A percentile compares a stretch with the other conserved stretches of the same genome.
Evolutionary conservation across 2,113 vertebrate species (phyloP).

Genomic region (Chauna torquata): DNA sequence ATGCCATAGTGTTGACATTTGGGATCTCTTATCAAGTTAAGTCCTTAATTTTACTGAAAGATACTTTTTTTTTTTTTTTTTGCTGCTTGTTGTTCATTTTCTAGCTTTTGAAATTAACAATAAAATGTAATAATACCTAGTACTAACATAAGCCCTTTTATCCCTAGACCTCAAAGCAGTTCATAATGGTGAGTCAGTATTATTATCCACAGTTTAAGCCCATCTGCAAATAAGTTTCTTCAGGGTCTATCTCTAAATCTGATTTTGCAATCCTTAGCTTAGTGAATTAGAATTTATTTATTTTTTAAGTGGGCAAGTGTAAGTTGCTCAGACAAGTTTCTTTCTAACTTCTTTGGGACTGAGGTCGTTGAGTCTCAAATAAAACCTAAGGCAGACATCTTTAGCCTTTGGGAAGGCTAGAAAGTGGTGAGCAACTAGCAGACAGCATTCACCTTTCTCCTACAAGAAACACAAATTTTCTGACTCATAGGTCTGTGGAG

Average conservation of each 20-base stretch:
- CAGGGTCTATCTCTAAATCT: slow-evolving; percentile 61
- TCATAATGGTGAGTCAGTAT: slow-evolving; percentile 56
- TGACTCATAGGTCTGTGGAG: neutral
- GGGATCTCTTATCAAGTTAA: slow-evolving; percentile 14
- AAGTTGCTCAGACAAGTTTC: slow-evolving; percentile 51
- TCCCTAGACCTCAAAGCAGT: slow-evolving; percentile 58
- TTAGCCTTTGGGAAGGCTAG: neutral
- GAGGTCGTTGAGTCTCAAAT: neutral
- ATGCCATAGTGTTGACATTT: neutral
- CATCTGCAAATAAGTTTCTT: slow-evolving; percentile 62
- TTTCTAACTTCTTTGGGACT: neutral
- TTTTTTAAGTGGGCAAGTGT: slow-evolving; percentile 21
- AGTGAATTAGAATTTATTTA: slow-evolving; percentile 36
- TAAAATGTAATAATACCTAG: slow-evolving; percentile 48
- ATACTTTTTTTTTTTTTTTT: neutral
- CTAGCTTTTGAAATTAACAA: slow-evolving; percentile 57
- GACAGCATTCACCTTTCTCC: neutral
- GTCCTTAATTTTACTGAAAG: slow-evolving; percentile 12
- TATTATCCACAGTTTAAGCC: slow-evolving; percentile 52
- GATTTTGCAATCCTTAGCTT: slow-evolving; percentile 42
- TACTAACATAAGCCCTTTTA: slow-evolving; percentile 50
- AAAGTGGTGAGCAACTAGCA: neutral
- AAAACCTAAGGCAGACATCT: neutral
- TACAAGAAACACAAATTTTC: neutral
- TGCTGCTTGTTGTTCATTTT: slow-evolving; percentile 11